Conservation (phyloP, 1,140 invertebrate species). For the Temnothorax nylanderi region DNA sequence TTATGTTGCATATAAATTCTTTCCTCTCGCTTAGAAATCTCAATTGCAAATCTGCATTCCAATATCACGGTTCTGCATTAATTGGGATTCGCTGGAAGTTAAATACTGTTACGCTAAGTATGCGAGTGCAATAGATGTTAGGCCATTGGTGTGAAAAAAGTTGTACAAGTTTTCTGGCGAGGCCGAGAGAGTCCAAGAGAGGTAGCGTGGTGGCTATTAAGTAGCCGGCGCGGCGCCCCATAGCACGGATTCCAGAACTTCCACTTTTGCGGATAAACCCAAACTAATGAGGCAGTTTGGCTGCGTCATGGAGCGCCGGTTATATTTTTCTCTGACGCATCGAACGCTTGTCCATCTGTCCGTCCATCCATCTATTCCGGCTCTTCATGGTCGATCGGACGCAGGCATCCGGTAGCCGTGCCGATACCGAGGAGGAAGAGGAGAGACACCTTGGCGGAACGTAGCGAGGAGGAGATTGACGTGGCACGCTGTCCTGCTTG, state of each 20-base stretch:
- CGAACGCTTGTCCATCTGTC: conserved; percentile 82
- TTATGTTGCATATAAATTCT: not conserved
- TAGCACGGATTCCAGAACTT: conserved; percentile 39
- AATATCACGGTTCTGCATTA: not conserved
- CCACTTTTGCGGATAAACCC: conserved; percentile 80
- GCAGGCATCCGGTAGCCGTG: conserved; percentile 48
- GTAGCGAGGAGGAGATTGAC: conserved; percentile 83
- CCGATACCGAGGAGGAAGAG: conserved; percentile 37
- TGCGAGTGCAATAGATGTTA: not conserved
- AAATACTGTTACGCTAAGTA: not conserved
- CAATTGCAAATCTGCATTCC: not conserved
- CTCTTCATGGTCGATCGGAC: conserved; percentile 48
- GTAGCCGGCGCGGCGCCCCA: not conserved
- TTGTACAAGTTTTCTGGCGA: conserved; percentile 1
- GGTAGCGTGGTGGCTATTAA: not conserved
- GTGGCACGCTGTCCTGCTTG: conserved; percentile 83
- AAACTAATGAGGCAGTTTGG: conserved; percentile 85
- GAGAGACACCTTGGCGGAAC: conserved; percentile 69
- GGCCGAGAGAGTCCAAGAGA: not conserved
- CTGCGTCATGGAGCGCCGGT: conserved; percentile 80
- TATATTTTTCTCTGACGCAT: conserved; percentile 86
- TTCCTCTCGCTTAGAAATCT: not conserved
- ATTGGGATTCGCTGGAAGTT: not conserved
- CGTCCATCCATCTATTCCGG: conserved; percentile 78
- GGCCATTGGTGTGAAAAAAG: conserved; percentile 33